phyloP scores from a whole-genome alignment of 2,797 vertebrate species.

The Notoglanidium macrostoma region DNA sequence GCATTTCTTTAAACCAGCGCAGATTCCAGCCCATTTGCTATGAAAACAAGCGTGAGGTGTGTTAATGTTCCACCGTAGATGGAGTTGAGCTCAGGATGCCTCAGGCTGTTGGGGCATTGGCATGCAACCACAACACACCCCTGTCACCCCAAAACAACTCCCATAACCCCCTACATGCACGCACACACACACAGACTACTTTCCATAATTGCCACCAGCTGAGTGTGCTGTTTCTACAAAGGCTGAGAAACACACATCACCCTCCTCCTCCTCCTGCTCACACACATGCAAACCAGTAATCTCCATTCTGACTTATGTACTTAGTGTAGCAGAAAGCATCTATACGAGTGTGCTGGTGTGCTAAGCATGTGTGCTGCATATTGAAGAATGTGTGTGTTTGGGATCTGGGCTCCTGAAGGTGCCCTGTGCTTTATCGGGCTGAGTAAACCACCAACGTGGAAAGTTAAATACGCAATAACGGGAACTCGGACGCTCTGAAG shows the following conservation, averaged over 20 bases:
- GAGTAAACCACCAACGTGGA: slow-evolving; percentile 48
- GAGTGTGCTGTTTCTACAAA: slow-evolving; percentile 55
- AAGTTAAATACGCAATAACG: slow-evolving; percentile 49
- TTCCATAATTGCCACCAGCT: slow-evolving; percentile 61
- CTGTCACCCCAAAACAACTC: slow-evolving; percentile 50
- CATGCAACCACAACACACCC: slow-evolving; percentile 51
- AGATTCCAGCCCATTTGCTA: slow-evolving; percentile 51
- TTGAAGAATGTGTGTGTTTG: slow-evolving; percentile 39
- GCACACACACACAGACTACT: slow-evolving; percentile 26
- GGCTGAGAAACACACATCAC: slow-evolving; percentile 40
- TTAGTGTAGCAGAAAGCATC: slow-evolving; percentile 14
- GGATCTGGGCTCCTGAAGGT: slow-evolving; percentile 40
- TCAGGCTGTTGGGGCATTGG: slow-evolving; percentile 52
- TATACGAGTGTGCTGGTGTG: slow-evolving; percentile 20
- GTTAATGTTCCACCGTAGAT: slow-evolving; percentile 50
- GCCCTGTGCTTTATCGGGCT: slow-evolving; percentile 49
- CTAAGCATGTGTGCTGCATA: slow-evolving; percentile 29
- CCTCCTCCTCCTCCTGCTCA: slow-evolving; percentile 4
- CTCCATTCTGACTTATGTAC: slow-evolving; percentile 8
- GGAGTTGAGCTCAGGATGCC: slow-evolving; percentile 44
- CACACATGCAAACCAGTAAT: slow-evolving; percentile 34
- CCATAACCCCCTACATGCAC: slow-evolving; percentile 34
- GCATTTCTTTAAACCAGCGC: slow-evolving; percentile 30
- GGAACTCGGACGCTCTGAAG: slow-evolving; percentile 27
- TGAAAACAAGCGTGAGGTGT: slow-evolving; percentile 57